Conservation (phyloP, 2,797 vertebrate species). For the Sebastes cheni region DNA sequence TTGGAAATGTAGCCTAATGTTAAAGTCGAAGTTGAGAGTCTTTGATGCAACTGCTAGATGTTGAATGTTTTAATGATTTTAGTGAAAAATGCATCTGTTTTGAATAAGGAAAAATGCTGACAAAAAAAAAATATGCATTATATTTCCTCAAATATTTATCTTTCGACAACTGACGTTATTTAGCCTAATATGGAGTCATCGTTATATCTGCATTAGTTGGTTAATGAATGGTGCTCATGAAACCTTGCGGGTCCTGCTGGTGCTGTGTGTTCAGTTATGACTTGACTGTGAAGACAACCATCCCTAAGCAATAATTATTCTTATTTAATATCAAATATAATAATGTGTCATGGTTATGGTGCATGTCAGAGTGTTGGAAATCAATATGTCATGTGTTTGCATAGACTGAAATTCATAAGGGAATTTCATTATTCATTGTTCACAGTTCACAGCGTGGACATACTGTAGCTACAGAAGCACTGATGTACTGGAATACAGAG, state of each 20-base stretch:
- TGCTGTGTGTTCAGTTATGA: constrained; percentile 12
- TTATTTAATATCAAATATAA: not conserved
- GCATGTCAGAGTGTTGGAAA: not conserved
- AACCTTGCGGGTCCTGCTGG: not conserved
- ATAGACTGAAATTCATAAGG: not conserved
- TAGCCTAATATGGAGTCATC: not conserved
- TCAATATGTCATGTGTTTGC: too few species aligned
- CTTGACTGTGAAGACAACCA: constrained; percentile 29
- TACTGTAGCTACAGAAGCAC: too few species aligned
- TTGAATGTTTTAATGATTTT: not conserved
- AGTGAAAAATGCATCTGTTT: not conserved
- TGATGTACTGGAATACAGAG: not conserved
- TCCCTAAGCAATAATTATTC: not conserved
- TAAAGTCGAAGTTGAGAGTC: not conserved
- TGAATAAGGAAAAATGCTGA: not conserved
- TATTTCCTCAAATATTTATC: not conserved
- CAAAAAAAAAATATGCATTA: not conserved
- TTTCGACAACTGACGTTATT: constrained; percentile 26
- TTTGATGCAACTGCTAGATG: not conserved
- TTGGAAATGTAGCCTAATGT: not conserved
- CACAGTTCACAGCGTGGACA: not conserved
- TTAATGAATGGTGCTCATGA: constrained; percentile 42
- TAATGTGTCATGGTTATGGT: not conserved
- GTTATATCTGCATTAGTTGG: constrained; percentile 12
- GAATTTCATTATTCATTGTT: not conserved